Base-by-base conservation (phyloP, 2,113 vertebrate genomes). In the Saguinus midas region DNA sequence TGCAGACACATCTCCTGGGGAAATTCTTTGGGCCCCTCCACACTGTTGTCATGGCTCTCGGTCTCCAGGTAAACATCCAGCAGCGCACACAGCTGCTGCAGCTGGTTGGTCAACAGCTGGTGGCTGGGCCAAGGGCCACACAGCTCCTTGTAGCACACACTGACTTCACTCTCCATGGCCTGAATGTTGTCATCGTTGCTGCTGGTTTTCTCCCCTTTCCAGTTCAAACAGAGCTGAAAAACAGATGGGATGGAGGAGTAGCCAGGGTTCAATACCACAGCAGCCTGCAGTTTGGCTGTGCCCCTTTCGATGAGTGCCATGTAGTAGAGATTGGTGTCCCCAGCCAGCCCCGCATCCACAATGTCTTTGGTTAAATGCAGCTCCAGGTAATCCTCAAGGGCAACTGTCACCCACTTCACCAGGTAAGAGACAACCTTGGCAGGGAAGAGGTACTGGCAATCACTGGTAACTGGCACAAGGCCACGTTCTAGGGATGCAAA, bases 101-200 rank as follows among this genome's bases (percentile, higher is more conserved):
- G 98, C 98, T 99, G 99, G 98, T 99, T 99, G 98, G 99, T 99
- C 96, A 99, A 98, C n/a, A 99, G 99, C 98, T 99, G 99, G 97
- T 99, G 98, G 87, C 99, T 99, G 0, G 99, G 99, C 32, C 98
- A 98, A 32, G 99, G 99, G 0, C 99, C 99, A 29, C 99, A 99
- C 9, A 99, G 99, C 96, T 99, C 99, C 75, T 98, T 98, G 98
- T 99, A 99, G 97, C 99, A 99, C 78, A 99, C 99, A 0, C 99
- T 99, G 86, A 99, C 99, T 94, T 99, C 99, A 0, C 99, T 99
- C 98, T 99, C 99, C 98, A 99, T 99, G 85, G 99, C 99, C 99
- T 99, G 97, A 50, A 99, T 99, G 97, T 99, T 99, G 98, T 99
- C 99, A 43, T 99, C 99, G 0, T 99, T 99, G 97, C 98, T 99